Conservation (phyloP, 2,113 vertebrate genomes). For the Motacilla alba region DNA sequence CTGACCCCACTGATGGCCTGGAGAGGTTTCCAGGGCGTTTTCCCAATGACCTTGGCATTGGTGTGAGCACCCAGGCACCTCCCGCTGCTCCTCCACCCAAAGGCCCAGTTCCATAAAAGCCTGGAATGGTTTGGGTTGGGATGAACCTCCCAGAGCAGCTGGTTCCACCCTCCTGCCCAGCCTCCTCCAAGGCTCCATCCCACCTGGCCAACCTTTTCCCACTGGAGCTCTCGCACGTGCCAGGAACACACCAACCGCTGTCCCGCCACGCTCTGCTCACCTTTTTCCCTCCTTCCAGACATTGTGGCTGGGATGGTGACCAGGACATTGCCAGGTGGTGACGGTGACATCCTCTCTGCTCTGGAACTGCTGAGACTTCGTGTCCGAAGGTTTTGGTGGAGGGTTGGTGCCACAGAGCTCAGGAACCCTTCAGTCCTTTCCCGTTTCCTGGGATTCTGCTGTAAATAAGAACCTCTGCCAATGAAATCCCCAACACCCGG, state of each 20-base stretch:
- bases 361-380: accelerated
- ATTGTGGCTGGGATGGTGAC: accelerated
- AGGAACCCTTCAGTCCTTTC: not conserved
- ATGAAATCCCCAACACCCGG: not conserved
- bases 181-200: not conserved
- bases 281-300: not conserved
- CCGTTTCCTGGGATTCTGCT: not conserved
- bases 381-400: not conserved
- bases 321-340: accelerated
- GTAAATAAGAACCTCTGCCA: conserved; percentile 3
- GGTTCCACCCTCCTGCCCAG: not conserved
- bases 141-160: not conserved
- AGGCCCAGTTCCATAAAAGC: not conserved
- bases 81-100: not conserved
- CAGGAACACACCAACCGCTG: accelerated
- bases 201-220: not conserved
- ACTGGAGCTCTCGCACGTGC: not conserved
- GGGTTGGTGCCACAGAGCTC: not conserved
- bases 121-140: not conserved
- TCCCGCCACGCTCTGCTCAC: not conserved
- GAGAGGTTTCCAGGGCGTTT: not conserved
- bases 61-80: accelerated
- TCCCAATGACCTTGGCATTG: not conserved
- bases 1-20: accelerated
- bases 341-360: accelerated